phyloP scores from a whole-genome alignment of 2,888 invertebrate species.

The Cantharis rustica region DNA sequence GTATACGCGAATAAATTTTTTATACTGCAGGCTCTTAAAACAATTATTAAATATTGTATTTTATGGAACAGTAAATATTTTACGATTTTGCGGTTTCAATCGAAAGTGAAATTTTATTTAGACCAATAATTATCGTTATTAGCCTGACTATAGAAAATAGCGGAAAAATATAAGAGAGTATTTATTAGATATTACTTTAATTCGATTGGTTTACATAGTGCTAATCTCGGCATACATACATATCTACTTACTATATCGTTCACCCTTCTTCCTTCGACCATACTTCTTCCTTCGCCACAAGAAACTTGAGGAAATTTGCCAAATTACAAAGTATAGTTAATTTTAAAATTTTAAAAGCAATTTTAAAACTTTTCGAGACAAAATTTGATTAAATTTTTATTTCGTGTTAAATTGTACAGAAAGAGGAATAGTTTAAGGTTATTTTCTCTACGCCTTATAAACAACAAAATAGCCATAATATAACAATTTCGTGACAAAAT shows the following conservation, averaged over 20 bases:
- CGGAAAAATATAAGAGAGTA: too few relatives aligned
- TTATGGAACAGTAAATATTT: neutral
- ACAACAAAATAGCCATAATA: neutral
- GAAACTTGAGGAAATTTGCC: neutral
- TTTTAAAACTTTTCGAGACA: neutral
- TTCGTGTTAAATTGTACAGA: neutral
- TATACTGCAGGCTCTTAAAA: neutral
- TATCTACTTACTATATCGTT: too few relatives aligned
- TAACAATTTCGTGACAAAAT: neutral
- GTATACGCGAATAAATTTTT: neutral
- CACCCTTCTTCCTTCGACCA: too few relatives aligned
- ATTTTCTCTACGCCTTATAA: neutral
- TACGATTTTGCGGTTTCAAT: neutral
- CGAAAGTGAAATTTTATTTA: neutral
- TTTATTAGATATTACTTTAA: too few relatives aligned
- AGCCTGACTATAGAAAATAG: neutral
- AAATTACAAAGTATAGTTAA: neutral
- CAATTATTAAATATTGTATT: neutral
- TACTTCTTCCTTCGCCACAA: neutral
- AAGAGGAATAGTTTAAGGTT: neutral
- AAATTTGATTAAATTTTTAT: neutral
- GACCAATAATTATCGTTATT: neutral
- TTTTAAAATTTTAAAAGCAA: neutral
- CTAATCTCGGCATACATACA: too few relatives aligned
- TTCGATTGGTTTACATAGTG: too few relatives aligned